Conservation (phyloP, 2,888 invertebrate species). For the Iphiclides podalirius region DNA sequence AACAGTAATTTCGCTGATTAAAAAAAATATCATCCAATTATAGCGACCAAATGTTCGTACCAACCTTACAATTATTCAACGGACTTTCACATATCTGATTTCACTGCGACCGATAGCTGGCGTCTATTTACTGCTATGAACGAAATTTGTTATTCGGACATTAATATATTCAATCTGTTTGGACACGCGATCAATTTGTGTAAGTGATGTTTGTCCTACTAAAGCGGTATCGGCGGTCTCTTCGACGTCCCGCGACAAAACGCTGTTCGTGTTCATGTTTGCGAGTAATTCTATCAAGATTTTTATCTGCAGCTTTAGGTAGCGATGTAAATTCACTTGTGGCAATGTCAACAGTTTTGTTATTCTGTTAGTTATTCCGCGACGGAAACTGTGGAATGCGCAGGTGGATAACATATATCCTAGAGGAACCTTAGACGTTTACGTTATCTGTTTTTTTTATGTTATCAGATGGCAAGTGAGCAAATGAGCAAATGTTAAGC, state of each 20-base stretch:
- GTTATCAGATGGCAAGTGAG: too few species aligned
- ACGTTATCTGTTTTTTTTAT: too few species aligned
- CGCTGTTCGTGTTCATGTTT: neutral
- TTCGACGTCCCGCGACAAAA: conserved; percentile 14
- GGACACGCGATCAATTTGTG: conserved; percentile 25
- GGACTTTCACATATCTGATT: conserved; percentile 19
- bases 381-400: too few species aligned
- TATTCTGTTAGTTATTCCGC: too few species aligned
- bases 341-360: too few species aligned
- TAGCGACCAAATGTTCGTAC: conserved; percentile 15
- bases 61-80: conserved; percentile 20
- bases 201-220: conserved; percentile 25
- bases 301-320: conserved; percentile 1
- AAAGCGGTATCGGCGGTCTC: conserved; percentile 8
- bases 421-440: too few species aligned
- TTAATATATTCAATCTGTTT: conserved; percentile 27
- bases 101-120: conserved; percentile 12
- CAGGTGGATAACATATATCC: too few species aligned
- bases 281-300: conserved; percentile 2
- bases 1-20: too few species aligned
- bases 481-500: too few species aligned
- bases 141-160: conserved; percentile 26
- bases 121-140: conserved; percentile 24
- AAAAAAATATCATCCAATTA: neutral
- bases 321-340: too few species aligned